These are phyloP conservation scores for Cariama cristata DNA, from an alignment of 2,113 vertebrate genomes.

Conservation along the genomic window DNA sequence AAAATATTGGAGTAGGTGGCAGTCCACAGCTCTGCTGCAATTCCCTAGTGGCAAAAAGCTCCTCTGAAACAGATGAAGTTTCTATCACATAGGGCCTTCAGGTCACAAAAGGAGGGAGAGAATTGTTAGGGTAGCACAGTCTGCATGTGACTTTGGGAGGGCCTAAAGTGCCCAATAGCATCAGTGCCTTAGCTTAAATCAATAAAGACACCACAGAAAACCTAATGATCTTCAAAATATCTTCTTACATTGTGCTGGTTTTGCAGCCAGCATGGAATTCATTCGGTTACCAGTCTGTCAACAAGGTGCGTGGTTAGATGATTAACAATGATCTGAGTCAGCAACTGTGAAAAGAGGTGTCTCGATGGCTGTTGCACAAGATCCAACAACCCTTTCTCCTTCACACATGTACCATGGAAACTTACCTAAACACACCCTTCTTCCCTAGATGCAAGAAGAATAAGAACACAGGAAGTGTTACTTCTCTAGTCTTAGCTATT, in stretches of 20 bases:
- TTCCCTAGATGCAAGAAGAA: background rate
- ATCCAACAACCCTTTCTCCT: background rate
- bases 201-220: background rate
- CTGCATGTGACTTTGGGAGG: background rate
- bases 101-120: background rate
- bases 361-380: background rate
- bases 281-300: background rate
- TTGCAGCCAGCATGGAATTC: background rate
- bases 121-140: background rate
- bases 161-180: fast-evolving
- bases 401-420: background rate
- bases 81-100: background rate
- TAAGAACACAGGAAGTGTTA: background rate
- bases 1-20: background rate
- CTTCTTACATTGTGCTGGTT: background rate
- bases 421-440: background rate
- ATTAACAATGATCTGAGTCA: background rate
- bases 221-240: background rate
- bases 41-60: background rate
- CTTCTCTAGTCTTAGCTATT: background rate
- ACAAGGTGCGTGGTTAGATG: background rate
- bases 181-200: background rate
- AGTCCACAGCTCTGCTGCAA: background rate
- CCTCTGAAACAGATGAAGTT: background rate
- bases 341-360: background rate